phyloP scores from a whole-genome alignment of 2,888 invertebrate genomes.

The Nemotelus nigrinus region DNA sequence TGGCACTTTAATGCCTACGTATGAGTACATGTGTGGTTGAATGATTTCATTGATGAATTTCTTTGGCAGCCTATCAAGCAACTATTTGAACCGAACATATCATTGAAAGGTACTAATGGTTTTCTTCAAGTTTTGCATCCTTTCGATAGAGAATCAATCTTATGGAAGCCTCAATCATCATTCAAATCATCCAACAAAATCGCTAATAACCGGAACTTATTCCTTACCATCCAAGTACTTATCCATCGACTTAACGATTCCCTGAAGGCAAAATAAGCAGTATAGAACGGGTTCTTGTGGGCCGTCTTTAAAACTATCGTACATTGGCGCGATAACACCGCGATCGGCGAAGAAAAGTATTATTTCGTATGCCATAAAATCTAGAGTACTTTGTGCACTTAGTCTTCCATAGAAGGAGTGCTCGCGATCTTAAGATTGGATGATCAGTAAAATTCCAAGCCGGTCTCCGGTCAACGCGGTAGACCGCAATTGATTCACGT shows the following conservation, averaged over 20 bases:
- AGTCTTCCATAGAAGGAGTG: constrained; percentile 16
- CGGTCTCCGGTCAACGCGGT: background rate
- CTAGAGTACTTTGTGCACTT: constrained; percentile 25
- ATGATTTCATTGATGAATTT: too few species aligned
- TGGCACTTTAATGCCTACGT: too few species aligned
- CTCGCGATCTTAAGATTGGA: constrained; percentile 27
- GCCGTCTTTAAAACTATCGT: background rate
- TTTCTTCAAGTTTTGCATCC: background rate
- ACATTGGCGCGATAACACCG: constrained; percentile 4
- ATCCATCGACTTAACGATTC: background rate
- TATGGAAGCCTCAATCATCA: background rate
- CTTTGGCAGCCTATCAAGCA: too few species aligned
- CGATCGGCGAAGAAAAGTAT: constrained; percentile 13
- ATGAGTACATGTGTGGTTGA: too few species aligned
- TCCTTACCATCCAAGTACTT: constrained; percentile 24
- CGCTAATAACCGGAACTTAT: constrained; percentile 34
- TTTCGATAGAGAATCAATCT: constrained; percentile 13
- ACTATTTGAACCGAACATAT: too few species aligned
- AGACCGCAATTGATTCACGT: constrained; percentile 9
- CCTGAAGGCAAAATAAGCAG: constrained; percentile 1
- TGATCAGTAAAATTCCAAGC: constrained; percentile 20
- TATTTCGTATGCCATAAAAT: constrained; percentile 24
- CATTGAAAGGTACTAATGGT: too few species aligned
- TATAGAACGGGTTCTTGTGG: constrained; percentile 29
- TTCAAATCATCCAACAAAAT: background rate